These are phyloP conservation scores for Phalacrocorax aristotelis DNA, from an alignment of 2,113 vertebrate genomes.

Conservation along the genomic window DNA sequence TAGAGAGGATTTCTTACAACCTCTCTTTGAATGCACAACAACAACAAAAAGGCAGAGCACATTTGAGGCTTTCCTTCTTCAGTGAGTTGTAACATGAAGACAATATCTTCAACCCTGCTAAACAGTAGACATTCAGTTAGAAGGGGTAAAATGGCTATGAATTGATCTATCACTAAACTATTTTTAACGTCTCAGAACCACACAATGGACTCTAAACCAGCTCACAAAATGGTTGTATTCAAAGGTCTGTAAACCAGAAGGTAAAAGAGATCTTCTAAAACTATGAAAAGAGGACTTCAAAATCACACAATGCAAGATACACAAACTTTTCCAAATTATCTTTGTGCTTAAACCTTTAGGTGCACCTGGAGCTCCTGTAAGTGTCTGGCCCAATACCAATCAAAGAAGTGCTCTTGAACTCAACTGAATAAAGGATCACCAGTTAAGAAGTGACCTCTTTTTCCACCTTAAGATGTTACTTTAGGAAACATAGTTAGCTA, in stretches of 20 bases:
- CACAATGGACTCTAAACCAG: background rate
- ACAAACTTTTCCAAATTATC: background rate
- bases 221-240: background rate
- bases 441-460: background rate
- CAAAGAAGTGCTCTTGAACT: background rate
- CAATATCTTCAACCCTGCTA: background rate
- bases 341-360: background rate
- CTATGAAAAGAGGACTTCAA: background rate
- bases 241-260: background rate
- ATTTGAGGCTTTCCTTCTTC: background rate
- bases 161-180: background rate
- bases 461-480: background rate
- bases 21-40: background rate
- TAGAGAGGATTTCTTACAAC: background rate
- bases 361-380: background rate
- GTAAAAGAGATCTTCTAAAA: background rate
- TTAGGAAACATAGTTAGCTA: background rate
- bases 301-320: background rate
- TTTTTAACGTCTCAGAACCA: background rate
- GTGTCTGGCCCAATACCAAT: background rate
- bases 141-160: background rate
- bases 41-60: background rate
- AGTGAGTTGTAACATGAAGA: background rate
- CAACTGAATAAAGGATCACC: background rate
- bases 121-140: background rate